Conservation (phyloP, 1,140 invertebrate genomes). For the Limonius californicus region DNA sequence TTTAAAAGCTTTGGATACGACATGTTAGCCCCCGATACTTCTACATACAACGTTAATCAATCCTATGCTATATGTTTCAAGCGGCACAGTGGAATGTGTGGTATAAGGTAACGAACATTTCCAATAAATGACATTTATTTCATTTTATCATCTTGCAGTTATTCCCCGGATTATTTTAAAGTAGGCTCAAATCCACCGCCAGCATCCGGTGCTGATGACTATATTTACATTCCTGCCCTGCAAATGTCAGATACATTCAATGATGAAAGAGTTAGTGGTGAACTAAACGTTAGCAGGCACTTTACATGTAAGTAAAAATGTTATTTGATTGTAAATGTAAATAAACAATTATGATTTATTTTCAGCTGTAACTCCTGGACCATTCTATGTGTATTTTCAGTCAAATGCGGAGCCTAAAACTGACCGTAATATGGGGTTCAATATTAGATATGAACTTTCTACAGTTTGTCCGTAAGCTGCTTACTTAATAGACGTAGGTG, state of each 20-base stretch:
- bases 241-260: background rate
- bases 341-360: background rate
- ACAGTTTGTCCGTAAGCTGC: background rate
- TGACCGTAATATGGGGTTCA: too few relatives aligned
- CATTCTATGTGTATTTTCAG: background rate
- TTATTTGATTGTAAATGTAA: too few relatives aligned
- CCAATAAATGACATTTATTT: background rate
- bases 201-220: background rate
- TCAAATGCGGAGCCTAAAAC: background rate
- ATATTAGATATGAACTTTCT: background rate
- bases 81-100: slow-evolving; percentile 46
- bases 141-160: slow-evolving; percentile 19
- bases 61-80: slow-evolving; percentile 51
- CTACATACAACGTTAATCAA: slow-evolving; percentile 45
- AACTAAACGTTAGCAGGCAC: background rate
- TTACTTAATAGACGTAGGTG: too few relatives aligned
- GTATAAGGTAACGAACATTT: slow-evolving; percentile 45
- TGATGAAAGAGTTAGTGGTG: background rate
- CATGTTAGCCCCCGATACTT: slow-evolving; percentile 47
- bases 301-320: background rate
- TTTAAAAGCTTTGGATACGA: slow-evolving; percentile 63
- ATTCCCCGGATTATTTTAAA: slow-evolving; percentile 18
- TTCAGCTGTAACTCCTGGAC: background rate
- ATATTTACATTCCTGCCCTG: background rate
- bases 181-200: background rate